phyloP scores from a whole-genome alignment of 2,888 invertebrate genomes.

The Thereva nobilitata region DNA sequence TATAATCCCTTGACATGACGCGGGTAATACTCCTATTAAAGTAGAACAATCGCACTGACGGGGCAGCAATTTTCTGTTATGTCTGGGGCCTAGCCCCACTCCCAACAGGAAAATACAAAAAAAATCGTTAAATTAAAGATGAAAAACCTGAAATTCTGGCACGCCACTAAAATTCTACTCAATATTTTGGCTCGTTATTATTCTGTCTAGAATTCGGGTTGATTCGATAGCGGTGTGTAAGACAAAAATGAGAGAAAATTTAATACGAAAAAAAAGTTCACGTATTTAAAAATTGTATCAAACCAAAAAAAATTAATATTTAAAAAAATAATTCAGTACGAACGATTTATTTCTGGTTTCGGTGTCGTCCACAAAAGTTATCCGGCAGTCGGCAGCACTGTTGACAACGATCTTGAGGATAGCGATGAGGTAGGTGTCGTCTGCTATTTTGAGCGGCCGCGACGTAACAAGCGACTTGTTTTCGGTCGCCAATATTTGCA shows the following conservation, averaged over 20 bases:
- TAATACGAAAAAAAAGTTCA: conserved; percentile 10
- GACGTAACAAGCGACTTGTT: conserved; percentile 26
- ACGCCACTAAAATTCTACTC: too few relatives aligned
- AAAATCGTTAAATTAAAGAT: too few relatives aligned
- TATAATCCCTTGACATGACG: too few relatives aligned
- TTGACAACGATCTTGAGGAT: conserved; percentile 34
- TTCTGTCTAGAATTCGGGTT: too few relatives aligned
- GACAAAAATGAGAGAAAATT: conserved; percentile 1
- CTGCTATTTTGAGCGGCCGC: conserved; percentile 30
- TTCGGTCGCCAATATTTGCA: conserved; percentile 8
- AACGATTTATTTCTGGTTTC: conserved; percentile 36
- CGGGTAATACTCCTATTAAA: too few relatives aligned
- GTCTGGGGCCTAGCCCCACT: too few relatives aligned
- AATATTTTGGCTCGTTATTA: too few relatives aligned
- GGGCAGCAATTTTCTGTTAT: too few relatives aligned
- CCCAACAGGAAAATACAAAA: too few relatives aligned
- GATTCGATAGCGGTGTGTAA: too few relatives aligned
- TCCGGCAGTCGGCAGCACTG: conserved; percentile 12
- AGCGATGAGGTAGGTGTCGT: conserved; percentile 34
- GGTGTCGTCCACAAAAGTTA: conserved; percentile 21
- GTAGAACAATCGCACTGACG: too few relatives aligned
- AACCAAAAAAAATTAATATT: conserved; percentile 1
- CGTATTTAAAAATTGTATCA: conserved; percentile 4
- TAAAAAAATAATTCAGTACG: conserved; percentile 21
- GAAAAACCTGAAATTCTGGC: too few relatives aligned